Conservation (phyloP, 2,888 invertebrate species). For the Malthinus flaveolus region DNA sequence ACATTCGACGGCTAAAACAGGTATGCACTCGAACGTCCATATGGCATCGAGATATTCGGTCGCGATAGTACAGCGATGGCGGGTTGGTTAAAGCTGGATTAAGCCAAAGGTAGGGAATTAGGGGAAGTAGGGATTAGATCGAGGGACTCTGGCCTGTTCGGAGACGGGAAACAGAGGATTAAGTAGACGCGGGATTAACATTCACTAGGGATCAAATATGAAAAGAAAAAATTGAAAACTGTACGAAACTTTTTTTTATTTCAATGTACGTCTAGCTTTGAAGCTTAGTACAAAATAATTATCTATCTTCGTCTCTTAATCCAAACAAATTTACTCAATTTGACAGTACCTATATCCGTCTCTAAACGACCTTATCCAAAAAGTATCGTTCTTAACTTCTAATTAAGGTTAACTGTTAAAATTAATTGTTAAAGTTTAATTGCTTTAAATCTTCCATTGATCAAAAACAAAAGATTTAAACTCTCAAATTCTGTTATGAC, state of each 20-base stretch:
- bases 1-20: conserved; percentile 46
- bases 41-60: conserved; percentile 42
- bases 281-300: conserved; percentile 12
- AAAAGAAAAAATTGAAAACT: conserved; percentile 46
- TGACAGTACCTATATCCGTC: background rate
- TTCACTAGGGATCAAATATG: conserved; percentile 52
- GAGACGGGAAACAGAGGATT: conserved; percentile 55
- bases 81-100: conserved; percentile 56
- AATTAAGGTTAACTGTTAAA: background rate
- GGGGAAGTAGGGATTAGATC: conserved; percentile 54
- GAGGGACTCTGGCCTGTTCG: conserved; percentile 51
- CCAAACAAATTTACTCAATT: conserved; percentile 18
- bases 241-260: conserved; percentile 20
- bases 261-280: conserved; percentile 9
- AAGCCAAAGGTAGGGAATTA: conserved; percentile 57
- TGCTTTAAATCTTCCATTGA: background rate
- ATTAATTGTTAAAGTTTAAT: conserved; percentile 7
- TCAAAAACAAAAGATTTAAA: background rate
- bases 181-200: conserved; percentile 52
- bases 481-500: too few relatives aligned
- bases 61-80: conserved; percentile 46
- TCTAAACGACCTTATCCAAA: background rate
- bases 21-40: conserved; percentile 39
- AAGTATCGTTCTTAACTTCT: background rate
- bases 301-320: conserved; percentile 5